Base-by-base conservation (phyloP, 2,888 invertebrate species). In the Ophonus ardosiacus region DNA sequence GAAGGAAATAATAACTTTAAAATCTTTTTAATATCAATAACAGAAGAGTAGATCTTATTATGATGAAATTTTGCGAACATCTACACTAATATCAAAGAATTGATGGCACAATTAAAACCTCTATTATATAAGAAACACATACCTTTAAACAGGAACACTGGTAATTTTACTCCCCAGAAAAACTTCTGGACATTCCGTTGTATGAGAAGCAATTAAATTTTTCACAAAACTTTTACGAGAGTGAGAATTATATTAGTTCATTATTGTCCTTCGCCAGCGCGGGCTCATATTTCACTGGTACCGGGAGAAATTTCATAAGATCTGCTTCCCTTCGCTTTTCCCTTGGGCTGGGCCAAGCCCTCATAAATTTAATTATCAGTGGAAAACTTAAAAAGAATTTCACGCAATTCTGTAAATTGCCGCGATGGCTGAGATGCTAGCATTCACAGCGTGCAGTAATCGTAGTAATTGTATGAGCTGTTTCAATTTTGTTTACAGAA, bases 311-410 rank as follows among this genome's bases (percentile, higher is more conserved):
- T 68, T 68, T 68, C 68, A 68, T 68, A 68, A 68, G 68, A 68
- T 68, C 63, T 63, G 68, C 38, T 68, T 38, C 68, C 38, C 68
- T 63, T 68, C 68, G 68, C 40, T 15, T 24, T n/a, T 68, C 68
- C 68, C 68, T 13, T 7, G 68, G 68, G 68, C 68, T 68, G 31
- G 10, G n/a, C 38, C 31, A 18, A n/a, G 68, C 68, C 68, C 68
- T 68, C 68, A 68, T 68, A 68, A 68, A 68, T 68, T 68, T 68
- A 68, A 68, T 68, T 68, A 40, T 68, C 68, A 68, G 68, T 38
- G 68, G 68, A 68, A 68, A 68, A 68, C 68, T 68, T 68, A 68
- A 68, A 68, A 68, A 68, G 68, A 68, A 68, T 68, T 68, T 8
- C 18, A 24, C 24, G 63, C 63, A 63, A 63, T 63, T 63, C 63